Conservation (phyloP, 2,888 invertebrate species). For the Nomada hirtipes region DNA sequence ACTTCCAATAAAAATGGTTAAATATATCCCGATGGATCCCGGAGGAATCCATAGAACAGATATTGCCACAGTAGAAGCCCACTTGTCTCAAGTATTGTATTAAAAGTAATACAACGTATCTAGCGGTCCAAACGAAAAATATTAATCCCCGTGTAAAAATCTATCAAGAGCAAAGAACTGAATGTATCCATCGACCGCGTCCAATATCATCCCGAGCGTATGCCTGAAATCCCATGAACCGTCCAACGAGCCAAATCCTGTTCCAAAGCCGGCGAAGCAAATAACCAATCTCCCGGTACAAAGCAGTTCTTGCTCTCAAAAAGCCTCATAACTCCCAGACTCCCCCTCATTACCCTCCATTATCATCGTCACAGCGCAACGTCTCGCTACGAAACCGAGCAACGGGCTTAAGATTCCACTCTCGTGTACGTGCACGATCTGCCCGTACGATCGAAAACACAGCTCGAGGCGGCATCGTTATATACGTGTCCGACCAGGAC, state of each 20-base stretch:
- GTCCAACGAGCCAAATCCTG: background rate
- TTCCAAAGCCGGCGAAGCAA: background rate
- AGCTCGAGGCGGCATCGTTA: constrained; percentile 63
- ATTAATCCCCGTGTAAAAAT: no score
- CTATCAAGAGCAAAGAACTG: no score
- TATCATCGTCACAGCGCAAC: constrained; percentile 10
- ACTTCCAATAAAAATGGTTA: no score
- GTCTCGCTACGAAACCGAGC: constrained; percentile 14
- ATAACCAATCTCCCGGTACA: background rate
- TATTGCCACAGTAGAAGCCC: no score
- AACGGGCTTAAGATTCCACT: constrained; percentile 27
- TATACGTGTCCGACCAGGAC: constrained; percentile 36
- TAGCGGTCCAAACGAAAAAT: no score
- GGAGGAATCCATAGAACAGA: no score
- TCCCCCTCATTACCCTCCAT: constrained; percentile 23
- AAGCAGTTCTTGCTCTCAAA: background rate
- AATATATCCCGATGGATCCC: no score
- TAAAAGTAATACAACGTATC: no score
- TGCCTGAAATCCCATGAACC: no score
- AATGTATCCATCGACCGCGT: no score
- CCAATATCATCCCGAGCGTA: no score
- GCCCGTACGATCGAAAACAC: constrained; percentile 52
- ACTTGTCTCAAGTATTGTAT: no score
- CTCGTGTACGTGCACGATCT: constrained; percentile 36
- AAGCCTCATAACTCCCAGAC: constrained; percentile 2